Percentiles rank a stretch among this genome's conserved stretches.
phyloP scores from a whole-genome alignment of 2,797 vertebrate genomes.

The Hozukius guyotensis region DNA sequence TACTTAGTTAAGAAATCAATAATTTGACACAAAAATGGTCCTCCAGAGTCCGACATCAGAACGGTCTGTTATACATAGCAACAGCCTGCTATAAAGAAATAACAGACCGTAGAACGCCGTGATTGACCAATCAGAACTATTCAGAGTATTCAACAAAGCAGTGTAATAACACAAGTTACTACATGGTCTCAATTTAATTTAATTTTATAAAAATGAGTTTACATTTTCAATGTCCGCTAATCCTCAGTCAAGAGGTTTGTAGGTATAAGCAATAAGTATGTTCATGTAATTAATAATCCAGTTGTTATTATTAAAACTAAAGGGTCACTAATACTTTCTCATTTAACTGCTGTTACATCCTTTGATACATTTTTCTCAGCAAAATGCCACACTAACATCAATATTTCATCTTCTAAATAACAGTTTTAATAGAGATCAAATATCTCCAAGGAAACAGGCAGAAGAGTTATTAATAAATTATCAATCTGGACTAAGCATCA shows the following conservation, averaged over 20 bases:
- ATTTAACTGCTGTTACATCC: background rate
- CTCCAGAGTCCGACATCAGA: too few species aligned
- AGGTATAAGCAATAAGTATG: background rate
- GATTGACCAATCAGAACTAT: too few species aligned
- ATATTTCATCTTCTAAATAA: background rate
- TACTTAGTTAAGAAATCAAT: too few species aligned
- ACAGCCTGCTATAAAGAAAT: too few species aligned
- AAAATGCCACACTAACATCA: background rate
- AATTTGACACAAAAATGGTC: too few species aligned
- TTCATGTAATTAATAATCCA: background rate
- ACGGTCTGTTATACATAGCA: too few species aligned
- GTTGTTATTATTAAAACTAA: background rate
- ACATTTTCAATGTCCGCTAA: background rate
- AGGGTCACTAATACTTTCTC: background rate
- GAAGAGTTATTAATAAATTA: background rate
- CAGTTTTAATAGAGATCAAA: background rate
- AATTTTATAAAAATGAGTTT: background rate
- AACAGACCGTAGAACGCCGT: too few species aligned
- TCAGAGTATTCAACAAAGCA: too few species aligned
- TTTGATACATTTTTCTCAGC: background rate
- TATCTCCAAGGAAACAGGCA: background rate
- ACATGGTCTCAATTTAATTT: background rate
- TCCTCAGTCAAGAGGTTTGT: background rate
- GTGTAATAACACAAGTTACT: background rate
- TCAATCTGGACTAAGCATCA: conserved; percentile 38